Evolutionary conservation across 2,888 invertebrate species (phyloP).

Genomic region (Tipula lateralis): DNA sequence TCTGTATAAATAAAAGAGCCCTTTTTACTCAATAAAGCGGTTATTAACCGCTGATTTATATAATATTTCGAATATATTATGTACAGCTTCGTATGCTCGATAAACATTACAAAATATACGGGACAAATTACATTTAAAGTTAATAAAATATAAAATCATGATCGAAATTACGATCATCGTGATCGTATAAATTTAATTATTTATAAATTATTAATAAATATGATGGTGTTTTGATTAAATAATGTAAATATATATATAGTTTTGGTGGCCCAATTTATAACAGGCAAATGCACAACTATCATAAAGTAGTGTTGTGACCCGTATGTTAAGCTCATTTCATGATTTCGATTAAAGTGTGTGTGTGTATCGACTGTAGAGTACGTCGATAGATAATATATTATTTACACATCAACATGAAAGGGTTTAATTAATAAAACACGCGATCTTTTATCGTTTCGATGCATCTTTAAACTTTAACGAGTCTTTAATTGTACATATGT

Average conservation of each 20-base stretch:
- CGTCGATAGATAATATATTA: no score
- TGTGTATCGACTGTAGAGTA: no score
- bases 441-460: background rate
- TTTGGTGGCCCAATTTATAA: background rate
- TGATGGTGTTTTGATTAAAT: constrained; percentile 24
- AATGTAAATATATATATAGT: background rate
- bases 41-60: background rate
- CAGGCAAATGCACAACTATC: background rate
- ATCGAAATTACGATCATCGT: background rate
- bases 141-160: background rate
- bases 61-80: background rate
- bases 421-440: background rate
- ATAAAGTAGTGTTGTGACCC: background rate
- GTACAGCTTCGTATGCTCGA: background rate
- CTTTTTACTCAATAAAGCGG: background rate
- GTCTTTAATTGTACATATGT: background rate
- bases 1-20: background rate
- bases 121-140: background rate
- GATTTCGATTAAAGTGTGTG: background rate
- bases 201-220: background rate
- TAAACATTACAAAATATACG: background rate
- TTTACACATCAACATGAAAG: background rate
- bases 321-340: background rate
- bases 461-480: background rate
- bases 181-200: background rate